These are phyloP conservation scores for Drosophila pseudotakahashii DNA, from an alignment of 2,888 invertebrate species.

Conservation along the genomic window DNA sequence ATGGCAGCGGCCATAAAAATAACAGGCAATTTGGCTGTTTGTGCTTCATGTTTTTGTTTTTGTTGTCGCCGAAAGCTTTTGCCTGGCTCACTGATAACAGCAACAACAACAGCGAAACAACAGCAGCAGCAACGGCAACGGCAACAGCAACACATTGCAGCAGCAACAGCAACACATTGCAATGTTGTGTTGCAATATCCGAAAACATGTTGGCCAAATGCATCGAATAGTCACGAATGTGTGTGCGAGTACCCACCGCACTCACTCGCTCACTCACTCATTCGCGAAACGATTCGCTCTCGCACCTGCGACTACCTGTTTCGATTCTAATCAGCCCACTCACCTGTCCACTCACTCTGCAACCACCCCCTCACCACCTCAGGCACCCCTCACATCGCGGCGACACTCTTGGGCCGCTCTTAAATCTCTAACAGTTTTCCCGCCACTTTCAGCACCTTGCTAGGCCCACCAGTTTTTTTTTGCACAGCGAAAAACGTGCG, in stretches of 20 bases:
- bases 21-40: constrained; percentile 51
- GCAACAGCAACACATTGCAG: background rate
- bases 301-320: constrained; percentile 68
- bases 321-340: constrained; percentile 71
- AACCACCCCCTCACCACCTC: background rate
- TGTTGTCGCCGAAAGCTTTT: constrained; percentile 30
- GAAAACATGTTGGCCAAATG: constrained; percentile 35
- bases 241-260: constrained; percentile 10
- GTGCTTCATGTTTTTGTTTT: constrained; percentile 22
- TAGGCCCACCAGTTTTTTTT: constrained; percentile 55
- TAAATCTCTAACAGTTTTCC: constrained; percentile 70
- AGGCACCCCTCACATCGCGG: constrained; percentile 6
- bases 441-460: constrained; percentile 76
- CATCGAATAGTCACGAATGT: constrained; percentile 3
- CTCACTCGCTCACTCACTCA: constrained; percentile 9
- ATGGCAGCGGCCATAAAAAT: constrained; percentile 53
- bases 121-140: constrained; percentile 17
- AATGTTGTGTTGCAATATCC: constrained; percentile 18
- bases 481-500: constrained; percentile 73
- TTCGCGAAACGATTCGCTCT: constrained; percentile 26
- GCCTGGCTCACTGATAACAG: constrained; percentile 39
- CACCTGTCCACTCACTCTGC: constrained; percentile 30
- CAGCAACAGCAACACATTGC: constrained; percentile 10
- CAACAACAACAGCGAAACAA: constrained; percentile 9
- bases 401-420: constrained; percentile 23